phyloP scores from a whole-genome alignment of 2,113 vertebrate genomes.

The Euleptes europaea region DNA sequence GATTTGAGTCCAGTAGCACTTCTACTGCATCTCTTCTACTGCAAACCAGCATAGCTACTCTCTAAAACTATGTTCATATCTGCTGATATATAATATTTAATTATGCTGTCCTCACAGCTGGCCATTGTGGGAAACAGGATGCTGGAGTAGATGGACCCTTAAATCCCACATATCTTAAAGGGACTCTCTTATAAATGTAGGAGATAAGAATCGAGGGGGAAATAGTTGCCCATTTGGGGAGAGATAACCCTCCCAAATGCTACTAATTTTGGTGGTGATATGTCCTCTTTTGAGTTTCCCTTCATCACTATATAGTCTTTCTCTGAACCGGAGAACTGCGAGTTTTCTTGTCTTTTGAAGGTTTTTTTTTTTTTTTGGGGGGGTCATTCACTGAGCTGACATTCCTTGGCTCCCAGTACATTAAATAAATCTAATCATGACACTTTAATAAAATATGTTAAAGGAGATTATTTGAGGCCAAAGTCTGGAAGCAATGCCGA shows the following conservation, averaged over 20 bases:
- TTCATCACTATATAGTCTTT: not conserved
- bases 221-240: not conserved
- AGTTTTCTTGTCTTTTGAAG: not conserved
- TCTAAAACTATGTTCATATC: no score
- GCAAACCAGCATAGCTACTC: no score
- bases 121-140: no score
- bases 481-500: conserved; percentile 42
- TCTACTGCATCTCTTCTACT: no score
- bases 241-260: not conserved
- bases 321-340: not conserved
- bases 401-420: conserved; percentile 32
- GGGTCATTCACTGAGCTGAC: conserved; percentile 47
- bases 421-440: conserved; percentile 68
- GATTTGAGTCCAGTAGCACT: no score
- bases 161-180: not conserved
- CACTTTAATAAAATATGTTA: conserved; percentile 58
- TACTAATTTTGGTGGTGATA: not conserved
- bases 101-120: no score
- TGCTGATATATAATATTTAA: no score
- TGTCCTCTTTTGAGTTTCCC: not conserved
- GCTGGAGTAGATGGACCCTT: no score
- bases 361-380: not conserved
- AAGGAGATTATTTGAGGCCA: conserved; percentile 54
- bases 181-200: not conserved
- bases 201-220: not conserved